Base-by-base conservation (phyloP, 2,797 vertebrate genomes). In the Tokudaia tokunoshimensis region DNA sequence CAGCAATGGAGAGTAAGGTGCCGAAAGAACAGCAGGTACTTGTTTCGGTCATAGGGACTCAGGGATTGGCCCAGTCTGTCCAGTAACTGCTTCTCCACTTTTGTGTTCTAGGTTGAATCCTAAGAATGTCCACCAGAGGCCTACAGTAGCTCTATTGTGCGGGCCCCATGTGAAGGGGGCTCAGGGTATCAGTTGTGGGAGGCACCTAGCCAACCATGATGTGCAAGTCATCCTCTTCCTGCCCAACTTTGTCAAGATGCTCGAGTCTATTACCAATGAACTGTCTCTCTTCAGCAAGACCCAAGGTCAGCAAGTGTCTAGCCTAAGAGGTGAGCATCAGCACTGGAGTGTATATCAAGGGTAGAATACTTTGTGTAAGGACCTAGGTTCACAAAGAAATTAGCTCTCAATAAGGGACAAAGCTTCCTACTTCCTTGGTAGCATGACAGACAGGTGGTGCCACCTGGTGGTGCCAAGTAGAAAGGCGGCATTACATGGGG, bases 191-290 rank as follows among this genome's bases (percentile, higher is more conserved):
- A 99, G 99, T 98, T 99, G 99, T 0, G 99, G 99, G 0, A 99
- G 99, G 41, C 99, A 99, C 97, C 99, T 99, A 95, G 99, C 99
- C 98, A 99, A 99, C 98, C 99, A 99, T 0, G 99, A 99, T 4
- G 99, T 99, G 37, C 99, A 99, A 7, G 99, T 99, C 92, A 99
- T 99, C 96, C 99, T 99, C 84, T 99, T 99, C 97, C 99, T 99
- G 59, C 99, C 99, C 81, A 99, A 99, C 97, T 99, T 99, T 85
- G 99, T 99, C 93, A 99, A 99, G 98, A 99, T 99, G 99, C 99
- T 99, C 29, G 99, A 99, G 95, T 99, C 99, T 1, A 99, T 99
- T 97, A 99, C 99, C 97, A 99, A 99, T 0, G 99, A 99, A 97
- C 98, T 99, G 57, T 99, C 98, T 24, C 99, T 99, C 22, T 99